phyloP scores from a whole-genome alignment of 2,113 vertebrate genomes.

The Myrmecophaga tridactyla region DNA sequence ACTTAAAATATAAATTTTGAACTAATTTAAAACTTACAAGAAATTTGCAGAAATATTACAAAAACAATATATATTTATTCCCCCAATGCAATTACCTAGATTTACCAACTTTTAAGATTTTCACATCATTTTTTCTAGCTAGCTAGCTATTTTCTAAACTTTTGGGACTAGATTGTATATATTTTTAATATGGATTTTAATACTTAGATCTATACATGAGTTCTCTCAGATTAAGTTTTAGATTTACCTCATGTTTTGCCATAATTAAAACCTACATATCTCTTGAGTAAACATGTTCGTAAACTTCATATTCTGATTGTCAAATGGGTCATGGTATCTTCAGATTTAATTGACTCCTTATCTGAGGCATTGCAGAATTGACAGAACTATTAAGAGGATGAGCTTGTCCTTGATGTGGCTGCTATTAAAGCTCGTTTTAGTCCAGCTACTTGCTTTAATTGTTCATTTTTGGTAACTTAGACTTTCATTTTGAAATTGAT shows the following conservation, averaged over 20 bases:
- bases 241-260: not conserved
- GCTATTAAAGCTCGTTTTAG: not conserved
- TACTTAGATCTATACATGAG: not conserved
- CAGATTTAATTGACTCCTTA: not conserved
- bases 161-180: too few relatives aligned
- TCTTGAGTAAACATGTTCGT: not conserved
- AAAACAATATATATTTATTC: too few relatives aligned
- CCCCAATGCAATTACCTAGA: too few relatives aligned
- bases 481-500: not conserved
- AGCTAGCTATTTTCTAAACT: too few relatives aligned
- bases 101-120: too few relatives aligned
- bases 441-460: not conserved
- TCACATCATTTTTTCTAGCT: too few relatives aligned
- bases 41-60: too few relatives aligned
- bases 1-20: not conserved
- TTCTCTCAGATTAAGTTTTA: not conserved
- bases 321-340: not conserved
- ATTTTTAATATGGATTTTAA: not conserved
- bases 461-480: not conserved
- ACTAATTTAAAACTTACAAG: too few relatives aligned
- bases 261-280: not conserved
- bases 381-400: not conserved
- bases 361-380: not conserved
- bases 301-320: not conserved
- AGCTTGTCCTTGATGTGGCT: not conserved